Evolutionary conservation across 2,113 vertebrate genomes (phyloP).

Genomic region (Brachyhypopomus occidentalis): DNA sequence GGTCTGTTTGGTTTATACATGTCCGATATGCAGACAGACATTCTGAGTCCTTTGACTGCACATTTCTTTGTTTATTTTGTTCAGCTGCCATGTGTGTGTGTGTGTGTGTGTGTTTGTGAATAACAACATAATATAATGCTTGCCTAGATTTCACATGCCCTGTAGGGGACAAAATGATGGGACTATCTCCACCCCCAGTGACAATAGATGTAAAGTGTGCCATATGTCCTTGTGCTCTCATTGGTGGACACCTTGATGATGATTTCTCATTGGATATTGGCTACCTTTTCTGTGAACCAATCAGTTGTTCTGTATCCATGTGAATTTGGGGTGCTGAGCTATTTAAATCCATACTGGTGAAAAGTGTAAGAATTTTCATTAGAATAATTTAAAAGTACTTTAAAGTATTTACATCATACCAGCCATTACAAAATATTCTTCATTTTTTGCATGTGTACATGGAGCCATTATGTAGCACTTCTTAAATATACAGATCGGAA

Average conservation of each 20-base stretch:
- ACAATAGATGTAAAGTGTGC: slow-evolving; percentile 37
- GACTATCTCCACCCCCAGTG: slow-evolving; percentile 31
- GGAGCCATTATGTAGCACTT: background rate
- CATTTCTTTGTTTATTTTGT: background rate
- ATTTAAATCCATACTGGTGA: slow-evolving; percentile 32
- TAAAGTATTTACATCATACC: no score
- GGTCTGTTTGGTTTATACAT: background rate
- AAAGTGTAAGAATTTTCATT: background rate
- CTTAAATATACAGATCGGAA: background rate
- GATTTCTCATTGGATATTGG: slow-evolving; percentile 60
- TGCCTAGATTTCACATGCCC: background rate
- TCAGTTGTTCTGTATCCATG: slow-evolving; percentile 67
- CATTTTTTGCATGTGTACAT: no score
- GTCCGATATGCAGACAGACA: no score
- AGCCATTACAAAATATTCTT: no score
- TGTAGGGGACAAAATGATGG: background rate
- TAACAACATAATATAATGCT: background rate
- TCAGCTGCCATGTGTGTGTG: no score
- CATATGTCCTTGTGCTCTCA: slow-evolving; percentile 55
- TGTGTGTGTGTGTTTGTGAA: background rate
- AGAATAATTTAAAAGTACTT: background rate
- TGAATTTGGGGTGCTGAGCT: slow-evolving; percentile 46
- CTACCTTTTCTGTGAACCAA: slow-evolving; percentile 59
- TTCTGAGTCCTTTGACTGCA: background rate
- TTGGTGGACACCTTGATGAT: slow-evolving; percentile 25